These are phyloP conservation scores for Pelvicachromis taeniatus DNA, from an alignment of 2,113 vertebrate genomes.

Conservation along the genomic window DNA sequence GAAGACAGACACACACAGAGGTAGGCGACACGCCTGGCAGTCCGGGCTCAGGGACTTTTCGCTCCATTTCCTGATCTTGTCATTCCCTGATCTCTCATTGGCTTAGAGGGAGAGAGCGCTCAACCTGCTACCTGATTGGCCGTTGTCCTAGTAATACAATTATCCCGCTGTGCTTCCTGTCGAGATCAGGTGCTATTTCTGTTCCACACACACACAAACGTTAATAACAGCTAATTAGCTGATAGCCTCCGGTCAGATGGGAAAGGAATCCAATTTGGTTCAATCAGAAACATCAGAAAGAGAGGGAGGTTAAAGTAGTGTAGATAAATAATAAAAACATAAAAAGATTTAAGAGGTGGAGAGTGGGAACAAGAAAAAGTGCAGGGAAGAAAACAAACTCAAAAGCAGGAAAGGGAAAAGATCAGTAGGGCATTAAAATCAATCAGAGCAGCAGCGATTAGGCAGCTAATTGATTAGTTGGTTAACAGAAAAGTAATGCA, in stretches of 20 bases:
- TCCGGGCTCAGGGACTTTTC: conserved; percentile 21
- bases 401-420: not conserved
- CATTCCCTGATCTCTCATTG: conserved; percentile 50
- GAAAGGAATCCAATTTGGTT: not conserved
- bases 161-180: conserved; percentile 52
- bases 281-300: not conserved
- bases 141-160: conserved; percentile 47
- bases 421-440: not conserved
- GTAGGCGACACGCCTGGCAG: not conserved
- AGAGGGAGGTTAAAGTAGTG: not conserved
- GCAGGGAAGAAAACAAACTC: not conserved
- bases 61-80: conserved; percentile 41
- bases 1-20: not conserved
- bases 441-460: not conserved
- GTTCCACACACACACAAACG: not conserved
- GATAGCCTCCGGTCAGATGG: not conserved
- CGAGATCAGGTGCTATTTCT: conserved; percentile 61
- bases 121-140: conserved; percentile 50
- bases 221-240: conserved; percentile 23
- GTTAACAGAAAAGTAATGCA: not conserved
- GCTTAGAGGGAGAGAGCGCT: conserved; percentile 26
- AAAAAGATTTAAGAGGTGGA: not conserved
- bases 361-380: not conserved
- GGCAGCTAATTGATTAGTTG: not conserved
- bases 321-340: not conserved